Base-by-base conservation (phyloP, 2,888 invertebrate genomes). In the Trisateles emortualis region DNA sequence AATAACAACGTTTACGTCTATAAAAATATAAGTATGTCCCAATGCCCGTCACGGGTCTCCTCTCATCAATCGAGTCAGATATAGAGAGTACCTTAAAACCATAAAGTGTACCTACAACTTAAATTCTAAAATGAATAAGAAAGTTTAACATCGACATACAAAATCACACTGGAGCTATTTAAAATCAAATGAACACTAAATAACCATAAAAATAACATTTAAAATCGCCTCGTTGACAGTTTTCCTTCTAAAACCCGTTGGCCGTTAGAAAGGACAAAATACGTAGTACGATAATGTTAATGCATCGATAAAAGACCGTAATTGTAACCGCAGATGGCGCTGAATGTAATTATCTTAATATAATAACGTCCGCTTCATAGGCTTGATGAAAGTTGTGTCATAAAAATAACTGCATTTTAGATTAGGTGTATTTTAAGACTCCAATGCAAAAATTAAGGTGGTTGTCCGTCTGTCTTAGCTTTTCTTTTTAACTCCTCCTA, bases 251-350 rank as follows among this genome's bases (percentile, higher is more conserved):
- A 36, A 35, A 13, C 10, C 10, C 16, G 16, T 35, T 35, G 16
- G 16, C 36, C 36, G 9, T 36, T 36, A 36, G 19, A 36, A 8
- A 36, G 36, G 36, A 36, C 36, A 19, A 36, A 17, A 36, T 36
- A 36, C 36, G 17, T 4, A 10, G 0, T 10, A 17, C 19, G 5
- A 17, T 36, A 17, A 14, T n/a, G 4, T n/a, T 36, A 36, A 36
- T n/a, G 11, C 17, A 14, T 1, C 36, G 36, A 17, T 36, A 36
- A 17, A 36, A 3, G 19, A 36, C 17, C 9, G 2, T 33, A 13
- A 33, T 33, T 6, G 26, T 26, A 10, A 8, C 33, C 13, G 1
- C 5, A 33, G 16, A 33, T 1, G 33, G 33, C 2, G 19, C 17
- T 19, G 19, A 10, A 10, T n/a, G 36, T 36, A 36, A n/a, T 36